phyloP scores from a whole-genome alignment of 2,797 vertebrate genomes.

The Cyclura pinguis region DNA sequence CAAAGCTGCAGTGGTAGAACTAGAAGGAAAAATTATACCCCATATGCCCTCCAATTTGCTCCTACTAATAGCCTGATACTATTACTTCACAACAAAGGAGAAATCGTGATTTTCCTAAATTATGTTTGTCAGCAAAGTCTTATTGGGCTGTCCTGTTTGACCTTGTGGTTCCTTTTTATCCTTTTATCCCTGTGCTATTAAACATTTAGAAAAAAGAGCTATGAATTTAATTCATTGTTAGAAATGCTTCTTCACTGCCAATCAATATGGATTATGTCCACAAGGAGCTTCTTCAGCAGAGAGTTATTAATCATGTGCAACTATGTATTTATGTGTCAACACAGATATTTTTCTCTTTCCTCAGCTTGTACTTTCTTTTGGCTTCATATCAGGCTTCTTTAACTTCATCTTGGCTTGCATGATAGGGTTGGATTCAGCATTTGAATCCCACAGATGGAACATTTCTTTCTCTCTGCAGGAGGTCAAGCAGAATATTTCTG shows the following conservation, averaged over 20 bases:
- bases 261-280: not conserved
- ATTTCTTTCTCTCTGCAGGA: not conserved
- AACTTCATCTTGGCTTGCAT: not conserved
- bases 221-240: slow-evolving; percentile 21
- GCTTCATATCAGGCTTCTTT: not conserved
- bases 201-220: not conserved
- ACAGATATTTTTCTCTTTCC: not conserved
- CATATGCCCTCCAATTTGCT: not conserved
- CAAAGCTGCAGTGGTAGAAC: too few relatives aligned
- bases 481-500: not conserved
- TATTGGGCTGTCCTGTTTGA: not conserved
- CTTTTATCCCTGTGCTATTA: not conserved
- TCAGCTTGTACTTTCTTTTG: not conserved
- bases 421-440: not conserved
- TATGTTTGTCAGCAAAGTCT: not conserved
- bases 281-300: not conserved
- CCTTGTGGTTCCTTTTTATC: not conserved
- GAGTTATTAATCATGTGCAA: not conserved
- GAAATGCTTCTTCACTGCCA: slow-evolving; percentile 1
- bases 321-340: not conserved
- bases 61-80: not conserved
- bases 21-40: not conserved
- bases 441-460: not conserved
- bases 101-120: not conserved
- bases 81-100: not conserved